Percentiles rank a stretch among this genome's conserved stretches.
These are phyloP conservation scores for Erannis defoliaria DNA, from an alignment of 2,888 invertebrate species.

Conservation along the genomic window DNA sequence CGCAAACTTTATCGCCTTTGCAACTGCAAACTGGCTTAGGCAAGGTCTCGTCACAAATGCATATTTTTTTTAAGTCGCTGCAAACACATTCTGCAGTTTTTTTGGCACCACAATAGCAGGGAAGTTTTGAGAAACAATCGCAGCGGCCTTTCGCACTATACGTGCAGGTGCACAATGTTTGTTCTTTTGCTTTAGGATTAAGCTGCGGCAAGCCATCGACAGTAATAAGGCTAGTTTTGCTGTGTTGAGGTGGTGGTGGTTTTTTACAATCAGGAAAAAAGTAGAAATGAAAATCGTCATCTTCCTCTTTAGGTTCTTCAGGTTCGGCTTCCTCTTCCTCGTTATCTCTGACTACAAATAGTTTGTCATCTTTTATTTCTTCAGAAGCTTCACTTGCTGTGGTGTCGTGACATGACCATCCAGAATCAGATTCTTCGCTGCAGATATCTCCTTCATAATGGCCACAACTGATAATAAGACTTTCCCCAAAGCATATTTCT, in stretches of 20 bases:
- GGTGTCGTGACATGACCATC: constrained; percentile 71
- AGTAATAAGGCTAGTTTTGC: constrained; percentile 67
- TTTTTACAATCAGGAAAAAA: constrained; percentile 79
- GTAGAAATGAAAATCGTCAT: constrained; percentile 75
- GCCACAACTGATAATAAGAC: constrained; percentile 83
- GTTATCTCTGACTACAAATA: constrained; percentile 54
- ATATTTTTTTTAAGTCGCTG: constrained; percentile 60
- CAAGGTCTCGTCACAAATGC: constrained; percentile 64
- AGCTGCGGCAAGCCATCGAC: constrained; percentile 73
- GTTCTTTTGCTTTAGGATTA: constrained; percentile 56
- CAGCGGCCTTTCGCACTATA: constrained; percentile 65
- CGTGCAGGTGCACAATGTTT: constrained; percentile 63
- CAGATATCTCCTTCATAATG: constrained; percentile 67
- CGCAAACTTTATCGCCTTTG: constrained; percentile 61
- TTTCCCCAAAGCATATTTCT: constrained; percentile 84
- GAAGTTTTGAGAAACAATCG: constrained; percentile 63
- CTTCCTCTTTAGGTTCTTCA: constrained; percentile 57
- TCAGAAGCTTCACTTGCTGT: constrained; percentile 54
- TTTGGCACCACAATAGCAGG: constrained; percentile 74
- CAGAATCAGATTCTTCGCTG: constrained; percentile 72
- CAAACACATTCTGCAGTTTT: constrained; percentile 66
- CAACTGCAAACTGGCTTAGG: constrained; percentile 67
- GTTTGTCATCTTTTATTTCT: constrained; percentile 54
- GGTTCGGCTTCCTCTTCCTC: constrained; percentile 50
- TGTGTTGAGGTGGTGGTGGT: constrained; percentile 55